phyloP scores from a whole-genome alignment of 2,888 invertebrate genomes.

The Gisinianus flammeolus region DNA sequence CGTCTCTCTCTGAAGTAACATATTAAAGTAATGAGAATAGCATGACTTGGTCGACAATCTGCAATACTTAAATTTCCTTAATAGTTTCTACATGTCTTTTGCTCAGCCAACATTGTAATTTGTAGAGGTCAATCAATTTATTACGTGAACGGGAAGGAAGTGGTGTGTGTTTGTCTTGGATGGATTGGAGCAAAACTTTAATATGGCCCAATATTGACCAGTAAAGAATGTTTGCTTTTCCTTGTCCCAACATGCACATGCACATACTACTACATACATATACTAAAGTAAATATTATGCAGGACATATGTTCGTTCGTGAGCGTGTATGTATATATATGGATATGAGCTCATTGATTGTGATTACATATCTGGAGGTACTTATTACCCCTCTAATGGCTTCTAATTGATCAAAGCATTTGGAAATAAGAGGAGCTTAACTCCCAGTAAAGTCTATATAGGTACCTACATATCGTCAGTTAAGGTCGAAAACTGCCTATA shows the following conservation, averaged over 20 bases:
- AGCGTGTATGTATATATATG: no score
- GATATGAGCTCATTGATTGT: neutral
- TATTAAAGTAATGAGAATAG: neutral
- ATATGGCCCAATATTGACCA: neutral
- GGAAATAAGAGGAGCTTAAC: slow-evolving; percentile 1
- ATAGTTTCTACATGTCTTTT: neutral
- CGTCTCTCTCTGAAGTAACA: neutral
- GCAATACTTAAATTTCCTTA: neutral
- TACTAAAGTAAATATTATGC: no score
- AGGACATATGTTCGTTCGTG: no score
- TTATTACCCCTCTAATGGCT: slow-evolving; percentile 20
- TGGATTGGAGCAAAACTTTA: neutral
- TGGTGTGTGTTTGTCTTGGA: neutral
- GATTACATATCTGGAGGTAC: neutral
- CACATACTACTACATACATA: neutral
- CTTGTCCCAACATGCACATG: neutral
- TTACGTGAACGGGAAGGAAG: neutral
- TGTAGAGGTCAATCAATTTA: neutral
- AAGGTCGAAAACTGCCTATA: no score
- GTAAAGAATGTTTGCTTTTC: neutral
- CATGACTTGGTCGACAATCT: neutral
- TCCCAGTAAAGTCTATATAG: no score
- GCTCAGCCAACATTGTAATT: neutral
- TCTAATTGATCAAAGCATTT: slow-evolving; percentile 22
- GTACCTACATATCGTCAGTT: no score